Base-by-base conservation (phyloP, 2,797 vertebrate species). In the Sparus aurata region DNA sequence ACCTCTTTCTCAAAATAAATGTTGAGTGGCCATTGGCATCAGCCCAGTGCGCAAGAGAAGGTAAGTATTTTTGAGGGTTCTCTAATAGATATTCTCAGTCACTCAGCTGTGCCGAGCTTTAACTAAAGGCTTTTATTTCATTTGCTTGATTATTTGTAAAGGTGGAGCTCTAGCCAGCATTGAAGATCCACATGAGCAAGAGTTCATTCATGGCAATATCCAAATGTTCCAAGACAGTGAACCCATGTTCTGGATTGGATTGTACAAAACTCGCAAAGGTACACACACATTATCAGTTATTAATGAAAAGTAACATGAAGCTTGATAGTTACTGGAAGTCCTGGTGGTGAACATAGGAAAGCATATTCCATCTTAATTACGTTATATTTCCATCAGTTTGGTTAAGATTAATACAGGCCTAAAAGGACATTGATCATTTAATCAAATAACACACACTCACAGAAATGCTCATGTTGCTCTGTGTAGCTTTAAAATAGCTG, bases 101-200 rank as follows among this genome's bases (percentile, higher is more conserved):
- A 20, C 3, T 73, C 5, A 54, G 23, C 6, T 52, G 15, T 52
- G 13, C 60, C 34, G 23, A 16, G 6, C 13, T 66, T 53, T n/a
- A 30, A 57, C 6, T 43, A 22, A 53, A 22, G 6, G 13, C 3
- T 59, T 34, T 15, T 38, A 15, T 27, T 53, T 52, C 13, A 17
- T 43, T 45, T 60, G 20, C 0, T 47, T 72, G 30, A 27, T 52
- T 81, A 12, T 72, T 47, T 69, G 18, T 64, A 1, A 66, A 98
- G 97, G 90, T 84, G 93, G 93, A 11, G 63, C 72, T 84, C 93
- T 98, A 85, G 93, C 88, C 84, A 97, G 96, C 1, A 86, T 98
- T 61, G 95, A 95, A 88, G 94, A 94, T 87, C 75, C 92, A 25
- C 67, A 70, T 6, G 97, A 98, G 85, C 89, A 94, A 17, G 79